These are phyloP conservation scores for Megalonaias nervosa DNA, from an alignment of 1,140 invertebrate genomes.

Conservation along the genomic window DNA sequence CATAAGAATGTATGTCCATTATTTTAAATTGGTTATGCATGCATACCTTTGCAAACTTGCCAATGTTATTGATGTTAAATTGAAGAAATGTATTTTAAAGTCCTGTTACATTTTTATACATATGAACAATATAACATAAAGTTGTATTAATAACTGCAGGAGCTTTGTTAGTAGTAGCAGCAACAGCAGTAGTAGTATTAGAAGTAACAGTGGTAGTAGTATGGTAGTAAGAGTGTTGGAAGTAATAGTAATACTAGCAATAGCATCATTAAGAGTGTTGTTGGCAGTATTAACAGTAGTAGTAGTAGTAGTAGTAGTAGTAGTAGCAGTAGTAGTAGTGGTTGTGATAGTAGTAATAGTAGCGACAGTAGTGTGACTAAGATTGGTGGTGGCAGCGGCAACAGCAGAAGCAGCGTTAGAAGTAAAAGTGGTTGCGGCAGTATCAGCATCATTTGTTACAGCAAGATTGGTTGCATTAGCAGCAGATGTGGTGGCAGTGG, in stretches of 20 bases:
- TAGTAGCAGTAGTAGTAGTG: constrained; percentile 10
- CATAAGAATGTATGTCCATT: too few species aligned
- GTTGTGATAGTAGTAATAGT: not conserved
- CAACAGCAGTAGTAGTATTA: not conserved
- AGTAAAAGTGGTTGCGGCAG: not conserved
- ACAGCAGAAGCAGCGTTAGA: not conserved
- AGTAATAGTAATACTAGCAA: constrained; percentile 6
- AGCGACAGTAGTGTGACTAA: not conserved
- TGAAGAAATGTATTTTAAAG: too few species aligned
- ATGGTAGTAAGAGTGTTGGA: constrained; percentile 1
- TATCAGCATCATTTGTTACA: not conserved
- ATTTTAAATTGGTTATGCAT: too few species aligned
- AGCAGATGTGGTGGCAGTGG: not conserved
- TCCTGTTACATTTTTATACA: too few species aligned
- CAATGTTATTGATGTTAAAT: too few species aligned
- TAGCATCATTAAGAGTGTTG: not conserved
- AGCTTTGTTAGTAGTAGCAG: not conserved
- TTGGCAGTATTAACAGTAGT: constrained; percentile 7
- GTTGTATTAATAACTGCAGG: not conserved
- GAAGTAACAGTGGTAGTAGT: constrained; percentile 2
- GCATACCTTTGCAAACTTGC: too few species aligned
- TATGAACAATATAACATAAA: not conserved
- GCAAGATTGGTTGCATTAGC: not conserved
- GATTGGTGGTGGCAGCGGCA: not conserved
- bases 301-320: constrained; percentile 9